Percentiles rank a stretch among this genome's conserved stretches.
Conservation (phyloP, 1,140 invertebrate species). For the Drosophila parabipectinata region DNA sequence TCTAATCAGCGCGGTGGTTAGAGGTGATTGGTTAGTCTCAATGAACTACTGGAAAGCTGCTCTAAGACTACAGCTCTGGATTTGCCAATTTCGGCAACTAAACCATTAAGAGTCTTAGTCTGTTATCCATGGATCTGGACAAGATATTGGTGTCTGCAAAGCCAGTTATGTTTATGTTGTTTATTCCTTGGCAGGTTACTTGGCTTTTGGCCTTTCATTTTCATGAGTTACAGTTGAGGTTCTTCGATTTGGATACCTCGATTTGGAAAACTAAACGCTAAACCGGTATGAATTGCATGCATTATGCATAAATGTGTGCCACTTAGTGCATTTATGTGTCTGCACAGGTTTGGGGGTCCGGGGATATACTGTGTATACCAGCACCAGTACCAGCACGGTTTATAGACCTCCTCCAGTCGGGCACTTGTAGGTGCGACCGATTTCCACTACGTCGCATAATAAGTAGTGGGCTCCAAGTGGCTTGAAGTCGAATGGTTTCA, state of each 20-base stretch:
- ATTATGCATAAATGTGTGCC: slow-evolving; percentile 54
- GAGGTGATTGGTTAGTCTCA: background rate
- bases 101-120: background rate
- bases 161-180: slow-evolving; percentile 29
- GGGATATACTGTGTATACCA: slow-evolving; percentile 1
- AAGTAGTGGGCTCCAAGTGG: background rate
- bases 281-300: slow-evolving; percentile 53
- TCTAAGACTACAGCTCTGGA: background rate
- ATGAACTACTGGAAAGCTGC: background rate
- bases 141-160: slow-evolving; percentile 6
- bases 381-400: slow-evolving; percentile 9
- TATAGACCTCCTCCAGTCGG: background rate
- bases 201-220: slow-evolving; percentile 76
- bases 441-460: slow-evolving; percentile 19
- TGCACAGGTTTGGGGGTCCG: slow-evolving; percentile 6
- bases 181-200: slow-evolving; percentile 38
- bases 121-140: background rate
- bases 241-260: slow-evolving; percentile 35
- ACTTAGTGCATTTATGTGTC: slow-evolving; percentile 46
- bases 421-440: slow-evolving; percentile 40
- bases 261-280: slow-evolving; percentile 30
- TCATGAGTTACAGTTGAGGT: slow-evolving; percentile 62
- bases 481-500: too few species aligned
- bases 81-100: background rate
- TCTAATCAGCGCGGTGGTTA: slow-evolving; percentile 15